A percentile compares a stretch with the other conserved stretches of the same genome.
Evolutionary conservation across 92 coral and sea anemone genomes (phyloP).

Genomic region (Umimayanthus kanabou): DNA sequence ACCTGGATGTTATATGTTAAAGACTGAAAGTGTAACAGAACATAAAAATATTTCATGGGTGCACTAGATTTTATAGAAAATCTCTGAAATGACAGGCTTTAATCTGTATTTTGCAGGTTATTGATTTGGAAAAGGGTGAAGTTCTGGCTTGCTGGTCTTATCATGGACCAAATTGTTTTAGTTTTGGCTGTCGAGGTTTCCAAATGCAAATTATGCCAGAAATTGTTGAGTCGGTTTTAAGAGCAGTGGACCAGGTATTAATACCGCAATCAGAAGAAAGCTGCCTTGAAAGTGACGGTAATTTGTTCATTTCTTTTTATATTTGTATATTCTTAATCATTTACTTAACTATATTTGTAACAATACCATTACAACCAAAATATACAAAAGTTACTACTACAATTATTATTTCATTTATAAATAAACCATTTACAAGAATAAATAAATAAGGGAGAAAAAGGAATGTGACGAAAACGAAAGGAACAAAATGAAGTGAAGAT

Average conservation of each 20-base stretch:
- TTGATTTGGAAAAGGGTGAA: conserved; percentile 10
- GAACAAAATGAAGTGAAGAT: too few relatives aligned
- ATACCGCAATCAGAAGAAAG: background rate
- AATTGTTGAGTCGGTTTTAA: background rate
- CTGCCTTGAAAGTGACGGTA: conserved; percentile 12
- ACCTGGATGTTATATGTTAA: background rate
- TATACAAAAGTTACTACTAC: background rate
- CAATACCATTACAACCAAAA: background rate
- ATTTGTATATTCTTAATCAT: too few relatives aligned
- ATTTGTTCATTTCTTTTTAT: background rate
- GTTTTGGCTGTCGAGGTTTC: conserved; percentile 15
- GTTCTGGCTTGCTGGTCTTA: conserved; percentile 38
- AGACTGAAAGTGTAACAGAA: background rate
- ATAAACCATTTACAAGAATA: too few relatives aligned
- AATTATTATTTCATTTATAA: too few relatives aligned
- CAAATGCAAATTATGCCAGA: background rate
- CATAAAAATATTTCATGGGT: background rate
- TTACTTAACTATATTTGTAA: background rate
- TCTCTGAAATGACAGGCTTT: background rate
- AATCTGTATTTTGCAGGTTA: background rate
- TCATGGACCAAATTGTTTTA: conserved; percentile 31
- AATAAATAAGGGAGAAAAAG: too few relatives aligned
- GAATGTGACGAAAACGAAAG: too few relatives aligned
- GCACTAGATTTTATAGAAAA: background rate
- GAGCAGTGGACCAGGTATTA: background rate